Evolutionary conservation across 2,888 invertebrate genomes (phyloP).

Genomic region (Caenorhabditis macrosperma): DNA sequence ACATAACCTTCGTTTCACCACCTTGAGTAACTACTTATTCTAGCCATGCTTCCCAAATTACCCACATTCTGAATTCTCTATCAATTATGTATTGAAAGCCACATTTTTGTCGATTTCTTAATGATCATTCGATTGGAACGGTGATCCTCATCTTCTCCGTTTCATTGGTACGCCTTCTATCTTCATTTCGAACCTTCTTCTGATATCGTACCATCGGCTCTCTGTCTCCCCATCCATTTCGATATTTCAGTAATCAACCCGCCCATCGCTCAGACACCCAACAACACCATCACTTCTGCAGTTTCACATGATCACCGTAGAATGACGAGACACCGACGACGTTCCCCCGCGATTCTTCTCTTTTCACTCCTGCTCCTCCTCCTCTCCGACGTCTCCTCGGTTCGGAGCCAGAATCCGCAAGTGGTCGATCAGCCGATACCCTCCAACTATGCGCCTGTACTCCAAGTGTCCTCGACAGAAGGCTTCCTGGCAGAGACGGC

Average conservation of each 20-base stretch:
- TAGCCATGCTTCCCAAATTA: no score
- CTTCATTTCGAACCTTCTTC: no score
- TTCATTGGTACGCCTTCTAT: no score
- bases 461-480: conserved; percentile 75
- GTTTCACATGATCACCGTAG: conserved; percentile 21
- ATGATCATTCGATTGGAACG: no score
- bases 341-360: background rate
- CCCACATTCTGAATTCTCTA: no score
- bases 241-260: conserved; percentile 6
- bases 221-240: background rate
- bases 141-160: no score
- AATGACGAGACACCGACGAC: conserved; percentile 45
- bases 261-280: background rate
- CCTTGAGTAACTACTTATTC: no score
- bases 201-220: no score
- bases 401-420: conserved; percentile 1
- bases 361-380: conserved; percentile 13
- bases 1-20: no score
- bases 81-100: no score
- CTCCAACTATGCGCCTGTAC: conserved; percentile 61
- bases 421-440: conserved; percentile 44
- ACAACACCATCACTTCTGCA: background rate
- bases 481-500: conserved; percentile 78
- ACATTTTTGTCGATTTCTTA: no score
- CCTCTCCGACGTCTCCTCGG: background rate